Evolutionary conservation across 2,888 invertebrate species (phyloP).

Genomic region (Catocala sponsa): DNA sequence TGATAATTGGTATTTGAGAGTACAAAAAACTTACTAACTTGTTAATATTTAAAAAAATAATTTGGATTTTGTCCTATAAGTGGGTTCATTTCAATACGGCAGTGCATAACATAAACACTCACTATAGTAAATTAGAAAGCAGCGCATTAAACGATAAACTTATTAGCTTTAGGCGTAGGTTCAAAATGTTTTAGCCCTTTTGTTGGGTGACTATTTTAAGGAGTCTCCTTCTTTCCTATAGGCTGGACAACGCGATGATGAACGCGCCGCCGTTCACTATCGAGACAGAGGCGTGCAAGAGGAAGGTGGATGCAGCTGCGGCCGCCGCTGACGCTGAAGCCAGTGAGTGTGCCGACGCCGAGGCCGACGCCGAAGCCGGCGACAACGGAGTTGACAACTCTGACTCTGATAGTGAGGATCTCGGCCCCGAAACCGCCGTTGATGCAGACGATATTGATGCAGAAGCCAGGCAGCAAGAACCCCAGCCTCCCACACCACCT

Average conservation of each 20-base stretch:
- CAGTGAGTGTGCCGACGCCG: constrained; percentile 63
- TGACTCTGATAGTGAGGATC: constrained; percentile 90
- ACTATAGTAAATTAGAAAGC: no score
- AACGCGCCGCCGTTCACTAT: constrained; percentile 80
- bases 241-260: constrained; percentile 86
- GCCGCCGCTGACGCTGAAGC: constrained; percentile 63
- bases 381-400: constrained; percentile 80
- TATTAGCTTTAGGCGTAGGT: no score
- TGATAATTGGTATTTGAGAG: no score
- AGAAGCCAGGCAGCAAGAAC: constrained; percentile 77
- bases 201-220: no score
- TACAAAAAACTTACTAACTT: no score
- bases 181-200: no score
- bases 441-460: constrained; percentile 90
- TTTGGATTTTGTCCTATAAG: no score
- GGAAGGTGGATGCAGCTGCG: constrained; percentile 65
- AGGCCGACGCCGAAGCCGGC: constrained; percentile 52
- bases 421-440: constrained; percentile 93
- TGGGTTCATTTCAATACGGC: no score
- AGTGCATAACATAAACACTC: no score
- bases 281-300: constrained; percentile 77
- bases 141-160: no score
- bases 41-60: no score
- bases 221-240: constrained; percentile 30
- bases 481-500: constrained; percentile 87